Percentiles rank a stretch among this genome's conserved stretches.
Evolutionary conservation across 2,797 vertebrate species (phyloP).

Genomic region (Enteromius thamalakanensis): DNA sequence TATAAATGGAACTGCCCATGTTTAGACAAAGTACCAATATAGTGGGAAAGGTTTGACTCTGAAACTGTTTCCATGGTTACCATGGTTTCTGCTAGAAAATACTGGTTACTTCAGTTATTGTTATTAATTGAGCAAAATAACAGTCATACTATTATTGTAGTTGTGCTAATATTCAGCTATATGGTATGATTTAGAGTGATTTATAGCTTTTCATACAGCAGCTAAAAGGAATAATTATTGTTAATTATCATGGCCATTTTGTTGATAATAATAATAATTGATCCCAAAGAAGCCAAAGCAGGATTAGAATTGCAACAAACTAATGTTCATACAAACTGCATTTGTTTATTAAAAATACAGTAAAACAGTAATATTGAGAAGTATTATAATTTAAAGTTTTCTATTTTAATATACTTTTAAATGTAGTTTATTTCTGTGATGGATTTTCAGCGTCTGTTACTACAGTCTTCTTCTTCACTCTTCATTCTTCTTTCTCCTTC

Average conservation of each 20-base stretch:
- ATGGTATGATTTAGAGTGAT: not conserved
- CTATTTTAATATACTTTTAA: not conserved
- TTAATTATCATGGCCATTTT: not conserved
- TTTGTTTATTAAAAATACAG: not conserved
- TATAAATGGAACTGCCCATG: constrained; percentile 24
- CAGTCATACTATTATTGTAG: not conserved
- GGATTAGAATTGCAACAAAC: not conserved
- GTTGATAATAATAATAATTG: not conserved
- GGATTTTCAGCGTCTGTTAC: not conserved
- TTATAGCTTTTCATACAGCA: not conserved
- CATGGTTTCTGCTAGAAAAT: constrained; percentile 18
- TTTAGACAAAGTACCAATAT: constrained; percentile 1
- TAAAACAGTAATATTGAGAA: not conserved
- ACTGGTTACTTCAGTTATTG: not conserved
- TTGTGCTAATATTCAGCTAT: not conserved
- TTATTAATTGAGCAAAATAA: constrained; percentile 3
- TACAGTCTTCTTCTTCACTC: not conserved
- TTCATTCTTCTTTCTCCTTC: too few relatives aligned
- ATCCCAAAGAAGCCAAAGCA: constrained; percentile 1
- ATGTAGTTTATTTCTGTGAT: not conserved
- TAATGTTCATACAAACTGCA: not conserved
- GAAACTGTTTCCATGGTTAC: constrained; percentile 6
- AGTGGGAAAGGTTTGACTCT: not conserved
- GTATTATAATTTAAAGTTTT: not conserved
- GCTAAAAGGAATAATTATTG: constrained; percentile 18